Percentiles rank a stretch among this genome's conserved stretches.
phyloP scores from a whole-genome alignment of 2,797 vertebrate species.

The Selene dorsalis region DNA sequence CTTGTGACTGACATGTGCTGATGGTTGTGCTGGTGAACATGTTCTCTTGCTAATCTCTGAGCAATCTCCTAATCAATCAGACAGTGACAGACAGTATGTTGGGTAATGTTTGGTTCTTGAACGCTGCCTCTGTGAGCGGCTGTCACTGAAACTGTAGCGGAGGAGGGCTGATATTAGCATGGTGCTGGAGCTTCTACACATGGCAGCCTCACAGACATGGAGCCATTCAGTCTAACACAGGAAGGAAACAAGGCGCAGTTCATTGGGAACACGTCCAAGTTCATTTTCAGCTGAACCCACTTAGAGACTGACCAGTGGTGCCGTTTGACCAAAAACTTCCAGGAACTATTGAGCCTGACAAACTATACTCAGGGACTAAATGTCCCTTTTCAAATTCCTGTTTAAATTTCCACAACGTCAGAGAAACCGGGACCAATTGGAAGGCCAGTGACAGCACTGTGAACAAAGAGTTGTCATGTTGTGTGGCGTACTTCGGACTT shows the following conservation, averaged over 20 bases:
- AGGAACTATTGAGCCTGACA: not conserved
- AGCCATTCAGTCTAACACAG: constrained; percentile 34
- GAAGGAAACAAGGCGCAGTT: constrained; percentile 41
- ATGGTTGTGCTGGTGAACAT: constrained; percentile 39
- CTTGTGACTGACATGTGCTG: constrained; percentile 42
- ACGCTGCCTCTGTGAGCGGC: constrained; percentile 7
- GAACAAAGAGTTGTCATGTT: not conserved
- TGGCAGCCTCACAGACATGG: constrained; percentile 32
- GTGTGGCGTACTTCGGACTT: no score
- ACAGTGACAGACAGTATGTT: constrained; percentile 20
- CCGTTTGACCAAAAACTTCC: not conserved
- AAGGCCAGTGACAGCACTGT: not conserved
- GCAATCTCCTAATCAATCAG: constrained; percentile 58
- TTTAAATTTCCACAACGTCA: not conserved
- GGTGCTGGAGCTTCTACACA: constrained; percentile 26
- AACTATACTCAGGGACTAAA: not conserved
- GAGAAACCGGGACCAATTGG: not conserved
- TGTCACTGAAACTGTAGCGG: constrained; percentile 10
- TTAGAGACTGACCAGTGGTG: not conserved
- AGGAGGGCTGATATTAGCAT: constrained; percentile 27
- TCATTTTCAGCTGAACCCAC: constrained; percentile 11
- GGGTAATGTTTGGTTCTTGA: constrained; percentile 47
- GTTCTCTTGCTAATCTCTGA: constrained; percentile 50
- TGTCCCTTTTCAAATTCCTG: not conserved
- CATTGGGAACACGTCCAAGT: constrained; percentile 22